Conservation (phyloP, 2,113 vertebrate genomes). For the Struthio camelus region DNA sequence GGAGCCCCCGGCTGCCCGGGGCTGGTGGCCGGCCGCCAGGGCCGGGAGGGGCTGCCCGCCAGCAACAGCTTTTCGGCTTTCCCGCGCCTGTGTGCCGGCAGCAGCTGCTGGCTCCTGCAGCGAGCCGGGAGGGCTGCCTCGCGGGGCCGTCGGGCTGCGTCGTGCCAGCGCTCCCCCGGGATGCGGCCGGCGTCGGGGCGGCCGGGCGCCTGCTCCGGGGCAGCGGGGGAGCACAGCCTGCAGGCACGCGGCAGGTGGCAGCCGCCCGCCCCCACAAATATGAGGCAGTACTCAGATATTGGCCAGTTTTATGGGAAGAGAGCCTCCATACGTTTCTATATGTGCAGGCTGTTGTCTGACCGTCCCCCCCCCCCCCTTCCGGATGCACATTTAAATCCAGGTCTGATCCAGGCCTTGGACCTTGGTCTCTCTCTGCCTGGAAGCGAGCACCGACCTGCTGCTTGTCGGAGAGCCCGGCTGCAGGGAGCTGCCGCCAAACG, state of each 20-base stretch:
- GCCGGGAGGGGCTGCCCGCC: not conserved
- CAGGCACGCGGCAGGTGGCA: not conserved
- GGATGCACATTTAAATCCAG: not conserved
- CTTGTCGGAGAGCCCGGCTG: not conserved
- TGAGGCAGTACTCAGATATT: not conserved
- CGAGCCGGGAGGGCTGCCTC: not conserved
- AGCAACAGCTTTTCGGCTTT: not conserved
- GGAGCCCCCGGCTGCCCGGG: not conserved
- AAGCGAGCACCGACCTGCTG: not conserved
- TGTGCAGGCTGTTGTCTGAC: not conserved
- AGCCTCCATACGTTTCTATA: not conserved
- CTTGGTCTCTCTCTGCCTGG: not conserved
- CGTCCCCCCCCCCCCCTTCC: too few relatives aligned
- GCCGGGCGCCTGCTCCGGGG: too few relatives aligned
- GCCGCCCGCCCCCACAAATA: not conserved
- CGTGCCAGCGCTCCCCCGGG: too few relatives aligned
- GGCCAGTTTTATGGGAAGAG: not conserved
- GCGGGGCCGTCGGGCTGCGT: too few relatives aligned
- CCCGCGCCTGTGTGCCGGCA: not conserved
- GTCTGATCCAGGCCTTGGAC: not conserved
- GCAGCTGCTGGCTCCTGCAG: not conserved
- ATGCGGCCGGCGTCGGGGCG: too few relatives aligned
- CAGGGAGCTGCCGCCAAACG: accelerated
- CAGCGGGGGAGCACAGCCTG: too few relatives aligned
- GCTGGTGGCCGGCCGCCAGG: not conserved